Evolutionary conservation across 2,888 invertebrate genomes (phyloP).

Genomic region (Harpagoxenus sublaevis): DNA sequence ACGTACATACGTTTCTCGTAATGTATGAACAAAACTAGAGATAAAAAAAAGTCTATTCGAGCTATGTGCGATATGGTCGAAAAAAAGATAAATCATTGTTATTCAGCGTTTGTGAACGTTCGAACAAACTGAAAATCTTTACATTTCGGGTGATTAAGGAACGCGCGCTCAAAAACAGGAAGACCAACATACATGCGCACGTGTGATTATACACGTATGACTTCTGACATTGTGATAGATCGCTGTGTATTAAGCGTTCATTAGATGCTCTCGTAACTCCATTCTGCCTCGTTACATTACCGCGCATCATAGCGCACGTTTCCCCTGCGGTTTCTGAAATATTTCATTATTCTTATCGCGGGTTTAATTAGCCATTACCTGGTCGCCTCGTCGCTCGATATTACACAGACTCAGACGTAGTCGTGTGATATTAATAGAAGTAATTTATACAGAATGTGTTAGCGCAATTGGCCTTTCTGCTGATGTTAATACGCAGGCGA

Average conservation of each 20-base stretch:
- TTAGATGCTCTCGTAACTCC: constrained; percentile 33
- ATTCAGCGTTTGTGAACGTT: neutral
- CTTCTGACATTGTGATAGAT: constrained; percentile 10
- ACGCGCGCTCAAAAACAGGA: constrained; percentile 25
- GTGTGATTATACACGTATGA: constrained; percentile 19
- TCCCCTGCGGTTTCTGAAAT: constrained; percentile 18
- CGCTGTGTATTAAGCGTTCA: constrained; percentile 35
- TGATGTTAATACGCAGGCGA: constrained; percentile 12
- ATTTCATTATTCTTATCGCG: constrained; percentile 47
- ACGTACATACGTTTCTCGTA: neutral
- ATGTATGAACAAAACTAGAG: neutral
- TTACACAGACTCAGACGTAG: neutral
- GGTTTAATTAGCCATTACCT: constrained; percentile 40
- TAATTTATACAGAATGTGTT: constrained; percentile 24
- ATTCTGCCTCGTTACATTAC: constrained; percentile 31
- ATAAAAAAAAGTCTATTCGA: neutral
- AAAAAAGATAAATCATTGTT: constrained; percentile 8
- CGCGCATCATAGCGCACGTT: constrained; percentile 19
- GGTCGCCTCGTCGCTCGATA: neutral
- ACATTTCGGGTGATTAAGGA: constrained; percentile 4
- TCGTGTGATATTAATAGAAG: constrained; percentile 25
- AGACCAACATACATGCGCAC: neutral
- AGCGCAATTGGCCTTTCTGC: neutral
- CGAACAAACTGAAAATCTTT: neutral
- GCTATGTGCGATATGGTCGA: neutral